These are phyloP conservation scores for Tribolium freemani DNA, from an alignment of 2,888 invertebrate genomes.

Conservation along the genomic window DNA sequence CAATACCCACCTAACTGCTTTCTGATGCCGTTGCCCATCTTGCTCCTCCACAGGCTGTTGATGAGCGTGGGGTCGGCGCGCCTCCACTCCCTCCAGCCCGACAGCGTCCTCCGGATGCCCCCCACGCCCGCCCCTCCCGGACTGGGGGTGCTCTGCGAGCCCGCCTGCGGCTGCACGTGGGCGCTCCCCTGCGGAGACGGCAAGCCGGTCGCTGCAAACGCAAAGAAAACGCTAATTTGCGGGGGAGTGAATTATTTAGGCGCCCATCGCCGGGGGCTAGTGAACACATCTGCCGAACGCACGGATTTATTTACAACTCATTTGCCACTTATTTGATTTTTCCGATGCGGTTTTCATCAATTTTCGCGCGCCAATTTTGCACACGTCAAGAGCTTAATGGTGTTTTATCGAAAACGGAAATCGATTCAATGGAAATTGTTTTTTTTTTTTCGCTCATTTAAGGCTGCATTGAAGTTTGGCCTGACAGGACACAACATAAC, in stretches of 20 bases:
- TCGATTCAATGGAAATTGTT: not conserved
- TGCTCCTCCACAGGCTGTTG: conserved; percentile 81
- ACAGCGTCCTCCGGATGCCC: conserved; percentile 71
- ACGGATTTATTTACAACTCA: not conserved
- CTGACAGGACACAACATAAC: too few species aligned
- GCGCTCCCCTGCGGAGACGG: conserved; percentile 72
- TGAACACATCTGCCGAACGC: not conserved
- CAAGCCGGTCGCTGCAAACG: conserved; percentile 65
- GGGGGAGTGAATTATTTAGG: not conserved
- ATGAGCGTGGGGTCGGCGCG: conserved; percentile 80
- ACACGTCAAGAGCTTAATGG: not conserved
- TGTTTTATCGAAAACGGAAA: not conserved
- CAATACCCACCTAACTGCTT: conserved; percentile 73
- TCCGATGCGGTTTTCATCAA: not conserved
- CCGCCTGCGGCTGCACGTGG: conserved; percentile 70
- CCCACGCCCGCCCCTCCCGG: conserved; percentile 73
- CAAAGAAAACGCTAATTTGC: not conserved
- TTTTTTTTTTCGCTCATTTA: not conserved
- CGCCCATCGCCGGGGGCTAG: not conserved
- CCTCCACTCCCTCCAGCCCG: conserved; percentile 80
- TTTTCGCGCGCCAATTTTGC: not conserved
- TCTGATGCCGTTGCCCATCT: conserved; percentile 79
- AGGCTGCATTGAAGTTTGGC: too few species aligned
- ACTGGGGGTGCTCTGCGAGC: conserved; percentile 68
- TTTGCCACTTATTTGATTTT: not conserved